Percentiles rank a stretch among this genome's conserved stretches.
Evolutionary conservation across 2,113 vertebrate species (phyloP).

Genomic region (Caloenas nicobarica): DNA sequence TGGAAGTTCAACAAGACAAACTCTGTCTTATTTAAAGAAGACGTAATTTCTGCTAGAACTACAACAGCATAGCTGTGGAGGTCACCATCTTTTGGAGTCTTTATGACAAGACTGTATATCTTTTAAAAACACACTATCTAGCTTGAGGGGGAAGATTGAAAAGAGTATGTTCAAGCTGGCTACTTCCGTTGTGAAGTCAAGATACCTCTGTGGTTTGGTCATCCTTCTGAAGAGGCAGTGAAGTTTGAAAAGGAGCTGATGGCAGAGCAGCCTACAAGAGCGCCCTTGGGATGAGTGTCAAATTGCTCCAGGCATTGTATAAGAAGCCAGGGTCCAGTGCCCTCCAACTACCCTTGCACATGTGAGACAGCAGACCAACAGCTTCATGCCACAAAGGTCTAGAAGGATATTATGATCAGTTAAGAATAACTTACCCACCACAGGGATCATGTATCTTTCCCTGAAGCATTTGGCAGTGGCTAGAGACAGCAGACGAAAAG

Average conservation of each 20-base stretch:
- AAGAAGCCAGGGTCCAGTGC: neutral
- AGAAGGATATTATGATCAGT: neutral
- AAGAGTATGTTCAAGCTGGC: neutral
- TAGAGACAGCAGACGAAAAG: neutral
- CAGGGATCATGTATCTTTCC: neutral
- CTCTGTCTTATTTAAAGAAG: neutral
- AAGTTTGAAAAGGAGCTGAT: neutral
- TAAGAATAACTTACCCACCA: neutral
- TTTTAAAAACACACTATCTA: neutral
- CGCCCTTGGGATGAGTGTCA: rapidly evolving
- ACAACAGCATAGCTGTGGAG: neutral
- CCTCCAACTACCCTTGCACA: neutral
- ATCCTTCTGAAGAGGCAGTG: neutral
- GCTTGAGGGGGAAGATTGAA: neutral
- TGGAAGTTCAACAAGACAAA: slow-evolving; percentile 6
- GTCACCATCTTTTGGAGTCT: neutral
- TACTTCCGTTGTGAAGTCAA: neutral
- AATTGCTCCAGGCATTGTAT: rapidly evolving
- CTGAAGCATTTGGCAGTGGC: slow-evolving; percentile 9
- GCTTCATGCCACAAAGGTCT: neutral
- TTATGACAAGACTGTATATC: neutral
- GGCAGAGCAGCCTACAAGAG: neutral
- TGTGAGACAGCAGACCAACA: neutral
- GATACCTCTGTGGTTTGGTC: neutral
- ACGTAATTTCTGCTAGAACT: neutral